Base-by-base conservation (phyloP, 2,113 vertebrate genomes). In the Sigmodon hispidus region DNA sequence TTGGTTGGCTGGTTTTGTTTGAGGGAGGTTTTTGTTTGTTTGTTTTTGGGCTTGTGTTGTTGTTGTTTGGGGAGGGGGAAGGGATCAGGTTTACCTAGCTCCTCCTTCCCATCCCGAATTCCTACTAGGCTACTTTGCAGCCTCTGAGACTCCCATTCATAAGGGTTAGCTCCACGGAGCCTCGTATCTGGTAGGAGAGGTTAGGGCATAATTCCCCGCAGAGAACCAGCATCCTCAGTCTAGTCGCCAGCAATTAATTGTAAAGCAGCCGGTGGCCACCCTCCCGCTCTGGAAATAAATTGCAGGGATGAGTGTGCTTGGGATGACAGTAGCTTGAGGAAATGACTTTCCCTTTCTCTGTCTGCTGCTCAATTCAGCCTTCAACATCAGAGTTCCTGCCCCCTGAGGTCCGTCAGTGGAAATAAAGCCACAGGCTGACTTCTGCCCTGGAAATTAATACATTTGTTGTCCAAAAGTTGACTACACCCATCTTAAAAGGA, bases 201-300 rank as follows among this genome's bases (percentile, higher is more conserved):
- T 8, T 87, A 93, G 96, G 95, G 59, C 26, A 85, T 80, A 96
- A 72, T 87, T 75, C 84, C 84, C 63, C 2, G 3, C 45, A 52
- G 34, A 92, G 95, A 94, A 92, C 70, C 87, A 94, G 92, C 77
- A 92, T 90, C 86, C 36, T 79, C 93, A 73, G 26, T 57, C 50
- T 94, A 45, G 90, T 97, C 96, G 91, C 90, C 92, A 48, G 90
- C 6, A 70, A 52, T 83, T 96, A 94, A 93, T 97, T 98, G 98
- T 72, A 72, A 94, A 94, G 97, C 97, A 94, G 77, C 48, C 69
- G 93, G 65, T 88, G 90, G 92, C 75, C 34, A 1, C 21, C 10
- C 48, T 92, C 65, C 73, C 89, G 92, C 40, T 52, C 57, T 75
- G 91, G 91, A 96, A 97, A 95, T 83, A 92, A 76, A 89, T 96